Evolutionary conservation across 2,888 invertebrate genomes (phyloP).

Genomic region (Drosophila fungiperda): DNA sequence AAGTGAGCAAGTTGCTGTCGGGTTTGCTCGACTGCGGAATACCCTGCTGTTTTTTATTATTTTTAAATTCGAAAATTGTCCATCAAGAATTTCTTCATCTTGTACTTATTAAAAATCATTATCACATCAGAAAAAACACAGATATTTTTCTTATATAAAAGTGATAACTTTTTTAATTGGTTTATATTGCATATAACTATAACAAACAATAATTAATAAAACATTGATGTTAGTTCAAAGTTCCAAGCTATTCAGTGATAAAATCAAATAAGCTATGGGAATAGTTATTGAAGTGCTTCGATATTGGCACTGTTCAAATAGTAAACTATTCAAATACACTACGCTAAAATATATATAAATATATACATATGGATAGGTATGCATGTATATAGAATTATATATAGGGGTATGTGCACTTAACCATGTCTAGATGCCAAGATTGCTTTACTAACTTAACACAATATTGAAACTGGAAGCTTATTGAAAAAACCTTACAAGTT

Average conservation of each 20-base stretch:
- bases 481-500: slow-evolving; percentile 50
- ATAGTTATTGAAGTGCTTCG: slow-evolving; percentile 3
- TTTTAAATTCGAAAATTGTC: not conserved
- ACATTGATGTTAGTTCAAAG: slow-evolving; percentile 29
- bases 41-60: not conserved
- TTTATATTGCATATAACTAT: slow-evolving; percentile 69
- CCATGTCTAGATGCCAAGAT: slow-evolving; percentile 31
- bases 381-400: slow-evolving; percentile 12
- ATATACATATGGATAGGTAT: not conserved
- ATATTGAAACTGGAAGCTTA: slow-evolving; percentile 61
- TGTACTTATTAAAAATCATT: not conserved
- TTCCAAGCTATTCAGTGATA: slow-evolving; percentile 50
- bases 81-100: too few relatives aligned
- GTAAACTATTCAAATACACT: slow-evolving; percentile 30
- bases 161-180: slow-evolving; percentile 55
- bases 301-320: slow-evolving; percentile 43
- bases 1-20: not conserved
- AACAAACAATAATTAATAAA: slow-evolving; percentile 62
- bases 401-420: slow-evolving; percentile 29
- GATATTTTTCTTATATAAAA: slow-evolving; percentile 50
- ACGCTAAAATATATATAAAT: slow-evolving; percentile 19
- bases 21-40: not conserved
- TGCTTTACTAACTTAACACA: slow-evolving; percentile 42
- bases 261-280: slow-evolving; percentile 6
- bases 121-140: not conserved